Evolutionary conservation across 2,797 vertebrate genomes (phyloP).

Genomic region (Gephyroberyx darwinii): DNA sequence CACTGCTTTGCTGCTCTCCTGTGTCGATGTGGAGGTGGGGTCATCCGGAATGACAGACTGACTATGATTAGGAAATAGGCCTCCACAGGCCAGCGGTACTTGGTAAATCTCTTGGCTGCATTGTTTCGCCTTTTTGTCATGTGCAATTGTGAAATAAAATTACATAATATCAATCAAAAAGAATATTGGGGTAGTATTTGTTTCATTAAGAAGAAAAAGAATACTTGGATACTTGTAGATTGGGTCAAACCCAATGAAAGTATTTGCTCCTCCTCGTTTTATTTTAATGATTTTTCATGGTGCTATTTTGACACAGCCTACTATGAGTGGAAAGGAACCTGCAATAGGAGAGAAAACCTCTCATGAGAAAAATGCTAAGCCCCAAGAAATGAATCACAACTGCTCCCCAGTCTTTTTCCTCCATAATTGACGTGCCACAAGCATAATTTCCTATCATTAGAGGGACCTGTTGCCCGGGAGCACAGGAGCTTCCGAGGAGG

Average conservation of each 20-base stretch:
- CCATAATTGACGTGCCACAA: constrained; percentile 64
- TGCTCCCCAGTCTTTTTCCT: constrained; percentile 52
- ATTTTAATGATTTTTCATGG: constrained; percentile 35
- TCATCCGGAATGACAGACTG: constrained; percentile 67
- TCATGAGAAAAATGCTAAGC: constrained; percentile 50
- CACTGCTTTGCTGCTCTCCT: constrained; percentile 56
- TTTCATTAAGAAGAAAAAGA: constrained; percentile 5
- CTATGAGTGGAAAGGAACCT: constrained; percentile 23
- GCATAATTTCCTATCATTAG: constrained; percentile 72
- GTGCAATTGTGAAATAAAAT: not conserved
- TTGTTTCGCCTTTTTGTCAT: not conserved
- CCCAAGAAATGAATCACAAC: constrained; percentile 54
- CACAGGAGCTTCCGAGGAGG: constrained; percentile 50
- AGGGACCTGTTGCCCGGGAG: constrained; percentile 68
- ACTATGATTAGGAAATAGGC: constrained; percentile 68
- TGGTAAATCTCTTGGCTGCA: constrained; percentile 39
- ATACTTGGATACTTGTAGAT: not conserved
- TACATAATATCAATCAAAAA: not conserved
- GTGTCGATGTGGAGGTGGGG: constrained; percentile 62
- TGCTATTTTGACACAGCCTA: constrained; percentile 28
- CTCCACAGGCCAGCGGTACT: constrained; percentile 52
- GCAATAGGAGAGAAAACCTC: constrained; percentile 33
- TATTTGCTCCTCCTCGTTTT: constrained; percentile 12
- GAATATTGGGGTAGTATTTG: not conserved
- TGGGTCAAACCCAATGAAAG: constrained; percentile 1